A percentile compares a stretch with the other conserved stretches of the same genome.
These are phyloP conservation scores for Ommatoiulus sabulosus DNA, from an alignment of 2,888 invertebrate species.

Conservation along the genomic window DNA sequence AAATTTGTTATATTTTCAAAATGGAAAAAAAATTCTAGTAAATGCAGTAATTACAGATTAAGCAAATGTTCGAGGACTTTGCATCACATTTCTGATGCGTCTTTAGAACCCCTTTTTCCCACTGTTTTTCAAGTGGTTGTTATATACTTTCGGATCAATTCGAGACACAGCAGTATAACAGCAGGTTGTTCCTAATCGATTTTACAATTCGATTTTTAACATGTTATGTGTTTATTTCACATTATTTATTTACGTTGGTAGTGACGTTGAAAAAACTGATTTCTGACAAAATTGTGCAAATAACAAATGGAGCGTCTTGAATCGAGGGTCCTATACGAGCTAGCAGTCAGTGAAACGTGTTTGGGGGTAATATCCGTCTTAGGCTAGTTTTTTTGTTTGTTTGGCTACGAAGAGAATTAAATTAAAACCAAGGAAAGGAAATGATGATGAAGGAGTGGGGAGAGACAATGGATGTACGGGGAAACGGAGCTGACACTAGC, in stretches of 20 bases:
- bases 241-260: neutral
- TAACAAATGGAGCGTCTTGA: neutral
- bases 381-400: neutral
- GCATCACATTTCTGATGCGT: too few species aligned
- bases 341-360: neutral
- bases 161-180: too few species aligned
- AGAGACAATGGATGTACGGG: neutral
- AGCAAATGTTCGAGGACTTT: too few species aligned
- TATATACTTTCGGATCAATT: too few species aligned
- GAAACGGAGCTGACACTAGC: neutral
- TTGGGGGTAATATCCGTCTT: neutral
- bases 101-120: too few species aligned
- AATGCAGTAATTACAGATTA: too few species aligned
- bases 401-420: slow-evolving; percentile 3
- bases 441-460: neutral
- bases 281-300: neutral
- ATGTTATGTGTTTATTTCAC: neutral
- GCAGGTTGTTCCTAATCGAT: too few species aligned
- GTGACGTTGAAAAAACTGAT: neutral
- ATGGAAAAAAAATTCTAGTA: too few species aligned
- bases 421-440: neutral
- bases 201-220: too few species aligned
- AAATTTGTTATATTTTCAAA: too few species aligned
- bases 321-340: neutral
- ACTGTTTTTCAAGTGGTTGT: too few species aligned